Evolutionary conservation across 2,113 vertebrate species (phyloP).

Genomic region (Platanista minor): DNA sequence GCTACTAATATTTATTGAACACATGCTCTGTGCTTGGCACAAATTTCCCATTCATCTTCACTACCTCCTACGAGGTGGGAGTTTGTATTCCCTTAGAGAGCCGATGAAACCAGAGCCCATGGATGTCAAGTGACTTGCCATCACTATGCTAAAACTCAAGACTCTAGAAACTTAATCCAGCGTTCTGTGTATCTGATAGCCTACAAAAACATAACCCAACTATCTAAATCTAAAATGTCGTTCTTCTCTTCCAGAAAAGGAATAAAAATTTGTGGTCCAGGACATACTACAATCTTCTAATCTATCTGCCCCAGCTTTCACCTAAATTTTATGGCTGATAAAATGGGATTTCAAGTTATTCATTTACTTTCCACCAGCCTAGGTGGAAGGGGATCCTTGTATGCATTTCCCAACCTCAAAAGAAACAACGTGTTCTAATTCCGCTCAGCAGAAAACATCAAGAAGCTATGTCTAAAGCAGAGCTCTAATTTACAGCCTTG

Average conservation of each 20-base stretch:
- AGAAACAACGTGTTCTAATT: conserved; percentile 49
- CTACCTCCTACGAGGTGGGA: neutral
- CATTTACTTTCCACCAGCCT: conserved; percentile 24
- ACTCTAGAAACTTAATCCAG: neutral
- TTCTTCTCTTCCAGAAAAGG: conserved; percentile 60
- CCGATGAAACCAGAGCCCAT: neutral
- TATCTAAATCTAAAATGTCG: neutral
- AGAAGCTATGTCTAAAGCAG: neutral
- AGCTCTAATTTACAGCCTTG: conserved; percentile 24
- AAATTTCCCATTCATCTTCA: neutral
- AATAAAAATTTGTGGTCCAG: neutral
- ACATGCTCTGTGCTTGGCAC: neutral
- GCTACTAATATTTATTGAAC: neutral
- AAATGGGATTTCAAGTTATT: conserved; percentile 42
- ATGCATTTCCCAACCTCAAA: conserved; percentile 52
- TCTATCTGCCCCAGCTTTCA: neutral
- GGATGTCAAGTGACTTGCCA: neutral
- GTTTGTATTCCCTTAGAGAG: neutral
- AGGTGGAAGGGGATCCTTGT: conserved; percentile 1
- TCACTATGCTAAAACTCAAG: neutral
- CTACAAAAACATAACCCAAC: neutral
- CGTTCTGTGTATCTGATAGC: neutral
- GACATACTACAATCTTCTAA: neutral
- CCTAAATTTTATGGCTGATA: conserved; percentile 35
- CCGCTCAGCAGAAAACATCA: conserved; percentile 7